Conservation (phyloP, 1,140 invertebrate species). For the Octopus bimaculoides region DNA sequence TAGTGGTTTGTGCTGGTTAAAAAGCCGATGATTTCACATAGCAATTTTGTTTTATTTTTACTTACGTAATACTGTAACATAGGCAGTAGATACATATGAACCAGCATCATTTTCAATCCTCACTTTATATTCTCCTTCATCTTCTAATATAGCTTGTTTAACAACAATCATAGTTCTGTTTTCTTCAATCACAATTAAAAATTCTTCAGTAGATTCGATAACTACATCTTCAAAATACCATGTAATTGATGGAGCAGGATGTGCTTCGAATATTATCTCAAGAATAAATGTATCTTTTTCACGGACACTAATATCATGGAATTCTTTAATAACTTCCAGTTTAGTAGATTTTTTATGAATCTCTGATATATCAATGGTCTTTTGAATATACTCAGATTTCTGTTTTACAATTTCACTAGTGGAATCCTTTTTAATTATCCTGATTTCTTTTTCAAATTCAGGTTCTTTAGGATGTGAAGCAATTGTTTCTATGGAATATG, state of each 20-base stretch:
- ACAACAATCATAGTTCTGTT: conserved; percentile 42
- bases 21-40: not conserved
- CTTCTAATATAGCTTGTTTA: conserved; percentile 44
- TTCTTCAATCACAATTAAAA: conserved; percentile 37
- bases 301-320: conserved; percentile 30
- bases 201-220: conserved; percentile 33
- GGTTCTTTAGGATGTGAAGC: conserved; percentile 5
- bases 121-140: conserved; percentile 51
- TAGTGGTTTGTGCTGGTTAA: not conserved
- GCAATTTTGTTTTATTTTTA: not conserved
- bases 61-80: conserved; percentile 43
- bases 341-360: conserved; percentile 7
- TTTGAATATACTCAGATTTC: not conserved
- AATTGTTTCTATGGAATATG: conserved; percentile 19
- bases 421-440: not conserved
- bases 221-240: conserved; percentile 87
- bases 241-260: conserved; percentile 80
- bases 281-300: conserved; percentile 35
- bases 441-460: conserved; percentile 19
- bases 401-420: conserved; percentile 12
- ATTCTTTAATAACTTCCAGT: conserved; percentile 5
- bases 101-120: conserved; percentile 48
- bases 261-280: conserved; percentile 75
- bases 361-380: conserved; percentile 7
- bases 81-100: conserved; percentile 36